Percentiles rank a stretch among this genome's conserved stretches.
Conservation (phyloP, 2,113 vertebrate genomes). For the Globicephala melas region DNA sequence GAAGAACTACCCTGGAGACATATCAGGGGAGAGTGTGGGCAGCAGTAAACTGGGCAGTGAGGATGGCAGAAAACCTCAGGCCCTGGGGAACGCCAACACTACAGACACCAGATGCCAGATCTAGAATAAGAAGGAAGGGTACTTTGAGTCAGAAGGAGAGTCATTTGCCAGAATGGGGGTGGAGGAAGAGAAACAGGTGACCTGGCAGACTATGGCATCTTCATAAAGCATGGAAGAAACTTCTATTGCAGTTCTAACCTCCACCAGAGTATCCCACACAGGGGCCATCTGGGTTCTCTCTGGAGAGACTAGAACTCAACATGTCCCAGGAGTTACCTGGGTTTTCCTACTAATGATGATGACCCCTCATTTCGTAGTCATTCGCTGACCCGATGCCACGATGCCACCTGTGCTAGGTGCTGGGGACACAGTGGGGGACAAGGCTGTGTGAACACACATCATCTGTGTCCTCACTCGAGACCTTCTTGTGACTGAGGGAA, state of each 20-base stretch:
- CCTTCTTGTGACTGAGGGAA: not conserved
- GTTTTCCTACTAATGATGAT: not conserved
- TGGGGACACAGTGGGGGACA: not conserved
- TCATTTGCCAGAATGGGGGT: not conserved
- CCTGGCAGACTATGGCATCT: not conserved
- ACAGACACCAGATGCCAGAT: not conserved
- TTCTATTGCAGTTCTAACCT: not conserved
- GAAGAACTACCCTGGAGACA: conserved; percentile 89
- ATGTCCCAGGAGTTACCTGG: not conserved
- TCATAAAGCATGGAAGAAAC: not conserved
- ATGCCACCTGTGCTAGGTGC: not conserved
- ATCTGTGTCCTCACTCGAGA: not conserved
- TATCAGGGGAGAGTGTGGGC: not conserved
- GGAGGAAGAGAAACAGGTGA: not conserved
- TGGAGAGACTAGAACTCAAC: not conserved
- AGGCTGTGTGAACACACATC: not conserved
- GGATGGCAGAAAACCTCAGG: not conserved
- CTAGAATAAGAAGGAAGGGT: not conserved
- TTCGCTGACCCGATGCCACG: not conserved
- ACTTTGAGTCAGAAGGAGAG: not conserved
- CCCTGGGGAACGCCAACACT: accelerated
- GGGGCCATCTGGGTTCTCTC: not conserved
- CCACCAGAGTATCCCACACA: not conserved
- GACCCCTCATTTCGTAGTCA: not conserved
- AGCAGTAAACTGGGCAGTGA: not conserved